Evolutionary conservation across 2,888 invertebrate genomes (phyloP).

Genomic region (Luperina nickerlii): DNA sequence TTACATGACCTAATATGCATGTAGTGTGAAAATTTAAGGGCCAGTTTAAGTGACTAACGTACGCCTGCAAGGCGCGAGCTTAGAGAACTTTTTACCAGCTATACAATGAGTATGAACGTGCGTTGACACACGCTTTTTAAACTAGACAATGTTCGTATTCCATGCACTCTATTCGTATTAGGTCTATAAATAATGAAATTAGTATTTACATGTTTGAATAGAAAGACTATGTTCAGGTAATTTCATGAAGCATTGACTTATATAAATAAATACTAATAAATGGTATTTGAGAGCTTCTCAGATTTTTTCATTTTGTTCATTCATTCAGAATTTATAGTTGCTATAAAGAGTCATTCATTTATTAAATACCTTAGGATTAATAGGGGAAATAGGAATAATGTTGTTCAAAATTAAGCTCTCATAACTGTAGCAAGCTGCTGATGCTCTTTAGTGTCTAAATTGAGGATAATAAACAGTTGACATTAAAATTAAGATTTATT

Average conservation of each 20-base stretch:
- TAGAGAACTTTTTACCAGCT: not conserved
- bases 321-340: not conserved
- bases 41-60: not conserved
- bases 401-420: constrained; percentile 17
- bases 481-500: constrained; percentile 61
- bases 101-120: not conserved
- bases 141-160: not conserved
- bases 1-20: not conserved
- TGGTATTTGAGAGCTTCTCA: not conserved
- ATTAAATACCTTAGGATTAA: constrained; percentile 12
- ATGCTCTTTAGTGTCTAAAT: constrained; percentile 33
- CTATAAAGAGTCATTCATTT: not conserved
- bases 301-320: not conserved
- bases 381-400: constrained; percentile 27
- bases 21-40: not conserved
- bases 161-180: not conserved
- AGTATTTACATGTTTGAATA: not conserved
- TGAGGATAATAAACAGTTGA: constrained; percentile 64
- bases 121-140: not conserved
- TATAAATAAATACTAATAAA: not conserved
- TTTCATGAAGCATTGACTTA: not conserved
- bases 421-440: constrained; percentile 16
- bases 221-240: not conserved
- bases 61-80: not conserved
- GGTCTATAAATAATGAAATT: not conserved